phyloP scores from a whole-genome alignment of 2,113 vertebrate genomes.

The Oreocharis arfaki region DNA sequence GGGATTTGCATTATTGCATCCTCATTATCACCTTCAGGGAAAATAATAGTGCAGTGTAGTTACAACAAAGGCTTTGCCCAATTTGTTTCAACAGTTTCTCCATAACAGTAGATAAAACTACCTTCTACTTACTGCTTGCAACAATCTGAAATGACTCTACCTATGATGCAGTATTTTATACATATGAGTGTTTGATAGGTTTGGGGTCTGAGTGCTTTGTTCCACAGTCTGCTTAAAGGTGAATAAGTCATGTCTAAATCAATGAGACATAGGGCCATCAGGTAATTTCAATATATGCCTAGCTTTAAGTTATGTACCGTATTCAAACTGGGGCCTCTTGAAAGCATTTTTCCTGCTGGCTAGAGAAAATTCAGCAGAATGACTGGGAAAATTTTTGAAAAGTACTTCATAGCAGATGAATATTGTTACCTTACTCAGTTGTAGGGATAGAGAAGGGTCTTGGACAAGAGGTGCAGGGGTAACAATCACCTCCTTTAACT shows the following conservation, averaged over 20 bases:
- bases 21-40: not conserved
- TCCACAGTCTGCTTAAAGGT: not conserved
- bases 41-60: not conserved
- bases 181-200: not conserved
- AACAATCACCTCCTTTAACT: not conserved
- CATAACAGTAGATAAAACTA: not conserved
- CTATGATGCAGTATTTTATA: not conserved
- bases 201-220: not conserved
- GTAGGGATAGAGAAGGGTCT: not conserved
- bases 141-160: not conserved
- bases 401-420: not conserved
- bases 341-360: not conserved
- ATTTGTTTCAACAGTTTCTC: not conserved
- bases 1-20: not conserved
- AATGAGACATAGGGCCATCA: not conserved
- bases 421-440: not conserved
- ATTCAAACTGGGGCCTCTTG: not conserved
- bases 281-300: not conserved
- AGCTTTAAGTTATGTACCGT: not conserved
- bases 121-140: not conserved
- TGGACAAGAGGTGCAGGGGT: not conserved
- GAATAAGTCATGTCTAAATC: not conserved
- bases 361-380: not conserved
- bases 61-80: not conserved
- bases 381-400: not conserved